Evolutionary conservation across 2,888 invertebrate genomes (phyloP), one percentile per base, ranked within the genome.

Genomic region (Drosophila seclusa): DNA sequence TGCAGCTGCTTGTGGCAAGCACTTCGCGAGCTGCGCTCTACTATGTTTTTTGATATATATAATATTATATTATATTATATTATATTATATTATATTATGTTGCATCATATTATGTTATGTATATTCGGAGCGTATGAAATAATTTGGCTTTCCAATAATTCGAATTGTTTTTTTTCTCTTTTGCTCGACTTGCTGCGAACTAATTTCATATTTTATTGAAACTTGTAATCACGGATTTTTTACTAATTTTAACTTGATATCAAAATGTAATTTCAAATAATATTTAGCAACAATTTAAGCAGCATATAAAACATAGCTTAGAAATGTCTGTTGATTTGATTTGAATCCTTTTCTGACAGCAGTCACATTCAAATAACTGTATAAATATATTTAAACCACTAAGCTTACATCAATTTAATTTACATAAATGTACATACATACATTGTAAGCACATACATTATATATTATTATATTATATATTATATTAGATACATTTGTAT

Each of bases 1-100:
- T 13, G 21, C 66, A 62, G 40, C 49, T 50, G 64, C 49, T 13
- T 50, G 7, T 40, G 63, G 49, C 50, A 65, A 38, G n/a, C 65
- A 64, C 29, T 49, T 49, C 10, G 34, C 34, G n/a, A 38, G 31
- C 21, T 60, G 50, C 50, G 34, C 21, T 36, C 50, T 13, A 29
- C 29, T 4, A 27, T 27, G 18, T n/a, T n/a, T n/a, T n/a, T n/a
- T n/a, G n/a, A n/a, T n/a, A n/a, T n/a, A n/a, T n/a, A n/a, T n/a
- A n/a, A n/a, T n/a, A n/a, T n/a, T n/a, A n/a, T 38, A 8, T 18
- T 38, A n/a, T n/a, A 18, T n/a, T 32, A 13, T 34, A 34, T 13
- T 34, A 13, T 32, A 10, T 32, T 34, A 2, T n/a, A 4, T 10
- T 2, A 2, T 40, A 21, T 11, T 31, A 31, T 31, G 31, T 31